These are phyloP conservation scores for Cryptocheilus praepositus DNA, from an alignment of 2,888 invertebrate species.

Conservation along the genomic window DNA sequence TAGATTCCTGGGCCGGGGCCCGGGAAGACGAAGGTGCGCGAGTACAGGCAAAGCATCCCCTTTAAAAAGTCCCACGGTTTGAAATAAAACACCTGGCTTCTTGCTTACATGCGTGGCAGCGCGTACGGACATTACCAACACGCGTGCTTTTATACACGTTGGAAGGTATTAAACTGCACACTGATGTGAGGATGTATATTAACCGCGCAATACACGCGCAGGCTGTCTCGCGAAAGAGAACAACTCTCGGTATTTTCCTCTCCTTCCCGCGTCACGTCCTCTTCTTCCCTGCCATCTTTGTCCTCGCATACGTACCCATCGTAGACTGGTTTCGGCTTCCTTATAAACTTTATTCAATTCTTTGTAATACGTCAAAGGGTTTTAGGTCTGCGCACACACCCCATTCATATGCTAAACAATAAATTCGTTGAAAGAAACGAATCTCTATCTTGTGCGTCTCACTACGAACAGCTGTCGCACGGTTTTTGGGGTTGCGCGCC, in stretches of 20 bases:
- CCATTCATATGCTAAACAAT: constrained; percentile 73
- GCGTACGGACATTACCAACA: constrained; percentile 10
- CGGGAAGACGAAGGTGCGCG: constrained; percentile 36
- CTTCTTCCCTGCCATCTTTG: constrained; percentile 7
- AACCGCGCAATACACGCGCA: constrained; percentile 1
- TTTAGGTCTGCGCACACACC: constrained; percentile 39
- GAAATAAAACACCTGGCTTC: constrained; percentile 68
- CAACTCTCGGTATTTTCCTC: constrained; percentile 12
- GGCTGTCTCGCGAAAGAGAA: constrained; percentile 21
- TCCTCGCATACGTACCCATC: constrained; percentile 25
- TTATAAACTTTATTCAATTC: constrained; percentile 73
- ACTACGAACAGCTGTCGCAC: constrained; percentile 31
- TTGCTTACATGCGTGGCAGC: constrained; percentile 30
- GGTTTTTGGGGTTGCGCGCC: background rate
- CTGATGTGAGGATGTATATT: background rate
- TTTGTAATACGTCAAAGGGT: constrained; percentile 70
- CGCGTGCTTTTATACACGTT: constrained; percentile 34
- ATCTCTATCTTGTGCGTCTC: constrained; percentile 61
- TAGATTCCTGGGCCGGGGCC: constrained; percentile 38
- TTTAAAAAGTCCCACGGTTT: constrained; percentile 67
- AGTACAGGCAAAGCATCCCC: constrained; percentile 61
- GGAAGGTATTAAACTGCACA: constrained; percentile 28
- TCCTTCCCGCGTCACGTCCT: constrained; percentile 22
- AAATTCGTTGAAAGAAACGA: constrained; percentile 69
- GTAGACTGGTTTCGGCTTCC: constrained; percentile 63